Base-by-base conservation (phyloP, 1,140 invertebrate genomes). In the Drosophila sechellia region DNA sequence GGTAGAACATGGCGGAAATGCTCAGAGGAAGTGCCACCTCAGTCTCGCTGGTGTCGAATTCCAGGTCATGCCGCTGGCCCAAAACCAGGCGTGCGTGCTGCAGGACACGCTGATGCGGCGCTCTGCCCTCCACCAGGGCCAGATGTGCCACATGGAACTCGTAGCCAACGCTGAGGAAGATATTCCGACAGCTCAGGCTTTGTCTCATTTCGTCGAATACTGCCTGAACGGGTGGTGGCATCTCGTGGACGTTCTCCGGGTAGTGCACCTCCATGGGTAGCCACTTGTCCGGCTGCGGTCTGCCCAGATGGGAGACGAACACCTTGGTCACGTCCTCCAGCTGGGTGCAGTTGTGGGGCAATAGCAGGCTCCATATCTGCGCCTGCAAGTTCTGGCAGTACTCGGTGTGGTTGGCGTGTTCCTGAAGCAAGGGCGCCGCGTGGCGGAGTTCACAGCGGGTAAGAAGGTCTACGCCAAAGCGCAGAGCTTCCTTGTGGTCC, bases 171-270 rank as follows among this genome's bases (percentile, higher is more conserved):
- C 80, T 85, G 0, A 92, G 49, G 6, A 87, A 45, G 35, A 92
- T 91, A 53, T 92, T 91, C 4, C 77, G 79, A 17, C 91, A 92
- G 20, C 53, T 85, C 1, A 92, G 87, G 17, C 56, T 75, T 11
- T 70, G 75, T 17, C 68, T 57, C 0, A 72, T 40, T n/a, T 56
- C 64, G 31, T 84, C 49, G 49, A 59, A 90, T 11, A 45, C 42
- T 20, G 79, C 85, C 22, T 65, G 71, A 5, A 85, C 50, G 6
- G 68, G 53, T 0, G 71, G 58, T 1, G 70, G 54, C n/a, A 48
- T 22, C 3, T 56, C 64, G 0, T 65, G 43, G 8, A 43, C 39
- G 1, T 50, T 64, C 1, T 76, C 59, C 3, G 59, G 74, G 20
- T 66, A 61, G 31, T 53, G 53, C 5, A 87, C 43, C 34, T 87